These are phyloP conservation scores for Megastigmus dorsalis DNA, from an alignment of 2,888 invertebrate species.

Conservation along the genomic window DNA sequence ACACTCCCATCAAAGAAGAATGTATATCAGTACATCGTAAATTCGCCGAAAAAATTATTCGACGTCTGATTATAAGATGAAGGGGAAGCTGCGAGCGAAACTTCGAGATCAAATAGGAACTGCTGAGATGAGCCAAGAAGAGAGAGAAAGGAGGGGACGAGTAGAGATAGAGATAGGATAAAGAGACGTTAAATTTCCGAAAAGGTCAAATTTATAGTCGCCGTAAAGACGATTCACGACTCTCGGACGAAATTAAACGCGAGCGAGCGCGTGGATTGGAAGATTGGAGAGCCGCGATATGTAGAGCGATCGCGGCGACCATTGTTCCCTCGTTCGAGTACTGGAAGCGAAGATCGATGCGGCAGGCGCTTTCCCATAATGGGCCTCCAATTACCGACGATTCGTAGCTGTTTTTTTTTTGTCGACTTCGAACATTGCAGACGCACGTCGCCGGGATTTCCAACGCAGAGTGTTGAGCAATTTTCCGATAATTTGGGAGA, in stretches of 20 bases:
- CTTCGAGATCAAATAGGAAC: background rate
- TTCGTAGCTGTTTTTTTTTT: no score
- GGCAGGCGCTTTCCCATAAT: constrained; percentile 16
- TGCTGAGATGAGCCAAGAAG: background rate
- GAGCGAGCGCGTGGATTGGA: constrained; percentile 9
- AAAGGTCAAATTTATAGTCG: constrained; percentile 32
- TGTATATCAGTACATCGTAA: no score
- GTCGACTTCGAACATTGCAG: constrained; percentile 17
- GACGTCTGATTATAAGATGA: no score
- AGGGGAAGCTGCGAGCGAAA: background rate
- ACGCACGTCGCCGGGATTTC: no score
- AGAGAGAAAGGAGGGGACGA: background rate
- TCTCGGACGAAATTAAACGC: constrained; percentile 38
- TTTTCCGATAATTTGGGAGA: no score
- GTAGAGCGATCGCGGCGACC: constrained; percentile 30
- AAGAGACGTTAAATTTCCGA: constrained; percentile 17
- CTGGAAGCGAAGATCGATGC: constrained; percentile 35
- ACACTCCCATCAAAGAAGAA: no score
- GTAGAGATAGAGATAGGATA: background rate
- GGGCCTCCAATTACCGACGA: constrained; percentile 43
- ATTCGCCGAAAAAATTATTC: no score
- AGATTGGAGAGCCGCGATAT: constrained; percentile 40
- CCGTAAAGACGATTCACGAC: constrained; percentile 46
- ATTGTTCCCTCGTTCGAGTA: constrained; percentile 30
- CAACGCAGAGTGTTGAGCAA: no score